Base-by-base conservation (phyloP, 2,797 vertebrate genomes). In the Amblyopsis hoosieri region DNA sequence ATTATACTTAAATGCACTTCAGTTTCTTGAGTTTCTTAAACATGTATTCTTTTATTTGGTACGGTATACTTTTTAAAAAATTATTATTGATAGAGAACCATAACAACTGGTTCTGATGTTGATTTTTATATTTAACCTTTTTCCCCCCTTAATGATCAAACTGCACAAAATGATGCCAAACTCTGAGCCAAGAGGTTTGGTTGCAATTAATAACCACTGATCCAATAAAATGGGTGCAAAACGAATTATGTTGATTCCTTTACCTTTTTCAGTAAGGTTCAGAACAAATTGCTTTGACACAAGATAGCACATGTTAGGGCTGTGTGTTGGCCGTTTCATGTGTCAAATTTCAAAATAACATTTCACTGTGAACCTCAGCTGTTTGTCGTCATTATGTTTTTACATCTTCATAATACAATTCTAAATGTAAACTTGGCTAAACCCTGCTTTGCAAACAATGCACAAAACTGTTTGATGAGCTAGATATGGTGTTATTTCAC, bases 171-270 rank as follows among this genome's bases (percentile, higher is more conserved):
- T 75, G 65, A 79, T 75, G 65, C 67, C 66, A 60, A 75, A 75
- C 70, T 47, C 62, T 83, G 83, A 73, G 78, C 83, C 81, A 79
- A 51, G 81, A 87, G 87, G 76, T 90, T 75, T 89, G 75, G 67
- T 86, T 87, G 84, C 91, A 64, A 80, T 92, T 80, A 23, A 23
- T 92, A 94, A 94, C 92, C 93, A 94, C 93, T 93, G 92, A 94
- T 92, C 84, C 88, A 87, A 93, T 94, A 93, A 94, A 94, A 84
- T 50, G 80, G 89, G 89, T 92, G 90, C 90, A 87, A 91, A 92
- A 90, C 81, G 74, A 84, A 88, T 77, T 59, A 80, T 59, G 75
- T 78, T 85, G 80, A 68, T 87, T 87, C 66, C 61, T 84, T 85
- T 74, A 62, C 79, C 63, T 76, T 23, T 46, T 7, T 52, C 45